Conservation (phyloP, 2,113 vertebrate species). For the Benitochromis conjunctus region DNA sequence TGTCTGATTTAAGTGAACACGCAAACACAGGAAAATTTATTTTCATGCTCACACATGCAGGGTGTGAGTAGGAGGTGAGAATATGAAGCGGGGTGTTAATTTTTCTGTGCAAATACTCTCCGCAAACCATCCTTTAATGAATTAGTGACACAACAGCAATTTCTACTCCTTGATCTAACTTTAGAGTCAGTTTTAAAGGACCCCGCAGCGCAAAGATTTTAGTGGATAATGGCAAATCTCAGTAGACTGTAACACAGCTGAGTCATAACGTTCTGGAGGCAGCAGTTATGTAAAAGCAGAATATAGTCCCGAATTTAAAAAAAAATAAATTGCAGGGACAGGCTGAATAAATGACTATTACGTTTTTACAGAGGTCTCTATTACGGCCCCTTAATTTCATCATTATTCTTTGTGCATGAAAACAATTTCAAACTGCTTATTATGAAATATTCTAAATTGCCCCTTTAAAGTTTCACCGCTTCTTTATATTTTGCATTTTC, state of each 20-base stretch:
- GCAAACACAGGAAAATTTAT: background rate
- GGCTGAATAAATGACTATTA: background rate
- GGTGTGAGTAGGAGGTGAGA: conserved; percentile 4
- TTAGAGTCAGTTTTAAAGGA: background rate
- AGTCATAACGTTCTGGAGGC: conserved; percentile 19
- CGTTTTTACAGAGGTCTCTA: background rate
- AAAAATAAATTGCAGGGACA: background rate
- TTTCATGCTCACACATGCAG: background rate
- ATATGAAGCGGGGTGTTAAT: background rate
- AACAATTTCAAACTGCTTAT: background rate
- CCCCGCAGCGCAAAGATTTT: background rate
- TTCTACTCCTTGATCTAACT: background rate
- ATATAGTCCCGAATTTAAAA: background rate
- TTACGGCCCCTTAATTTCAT: background rate
- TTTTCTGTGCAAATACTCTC: too few species aligned
- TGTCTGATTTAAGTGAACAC: background rate
- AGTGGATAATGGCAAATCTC: conserved; percentile 13
- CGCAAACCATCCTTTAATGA: background rate
- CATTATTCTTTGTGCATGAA: background rate
- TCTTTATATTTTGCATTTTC: background rate
- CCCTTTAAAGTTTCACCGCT: background rate
- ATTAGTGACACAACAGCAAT: background rate
- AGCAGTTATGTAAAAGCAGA: conserved; percentile 22
- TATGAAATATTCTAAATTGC: background rate
- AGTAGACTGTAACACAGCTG: background rate